These are phyloP conservation scores for Ormyrus nitidulus DNA, from an alignment of 2,888 invertebrate species.

Conservation along the genomic window DNA sequence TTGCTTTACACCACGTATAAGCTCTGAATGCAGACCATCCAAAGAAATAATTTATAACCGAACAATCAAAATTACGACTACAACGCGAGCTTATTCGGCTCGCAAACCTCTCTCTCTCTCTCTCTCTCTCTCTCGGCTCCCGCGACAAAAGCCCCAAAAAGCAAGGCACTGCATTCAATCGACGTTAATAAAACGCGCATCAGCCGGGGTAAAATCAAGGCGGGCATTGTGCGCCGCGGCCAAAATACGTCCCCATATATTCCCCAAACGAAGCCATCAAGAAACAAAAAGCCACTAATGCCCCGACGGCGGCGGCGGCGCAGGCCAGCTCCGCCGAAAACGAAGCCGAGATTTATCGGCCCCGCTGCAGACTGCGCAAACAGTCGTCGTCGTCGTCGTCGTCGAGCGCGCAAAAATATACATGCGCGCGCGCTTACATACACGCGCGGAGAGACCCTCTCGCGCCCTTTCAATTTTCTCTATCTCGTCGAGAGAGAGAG, in stretches of 20 bases:
- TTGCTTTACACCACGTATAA: too few relatives aligned
- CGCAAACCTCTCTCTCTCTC: too few relatives aligned
- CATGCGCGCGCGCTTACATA: too few relatives aligned
- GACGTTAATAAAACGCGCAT: not conserved
- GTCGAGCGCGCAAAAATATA: constrained; percentile 5
- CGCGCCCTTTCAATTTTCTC: constrained; percentile 39
- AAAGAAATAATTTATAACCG: too few relatives aligned
- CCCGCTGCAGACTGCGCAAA: constrained; percentile 37
- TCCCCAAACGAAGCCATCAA: constrained; percentile 26
- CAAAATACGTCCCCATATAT: not conserved
- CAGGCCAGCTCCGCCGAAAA: constrained; percentile 5
- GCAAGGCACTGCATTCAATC: not conserved
- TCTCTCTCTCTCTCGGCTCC: not conserved
- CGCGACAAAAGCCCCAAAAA: not conserved
- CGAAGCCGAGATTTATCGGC: constrained; percentile 49
- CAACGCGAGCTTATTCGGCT: too few relatives aligned
- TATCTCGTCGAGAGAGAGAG: constrained; percentile 19
- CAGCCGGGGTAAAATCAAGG: constrained; percentile 37
- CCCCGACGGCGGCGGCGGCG: constrained; percentile 10
- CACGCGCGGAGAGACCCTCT: not conserved
- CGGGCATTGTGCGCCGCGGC: constrained; percentile 14
- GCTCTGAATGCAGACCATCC: not conserved
- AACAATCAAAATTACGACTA: too few relatives aligned
- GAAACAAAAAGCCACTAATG: constrained; percentile 55
- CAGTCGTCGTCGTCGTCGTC: not conserved